These are phyloP conservation scores for Okamejei kenojei DNA, from an alignment of 2,797 vertebrate genomes.

Conservation along the genomic window DNA sequence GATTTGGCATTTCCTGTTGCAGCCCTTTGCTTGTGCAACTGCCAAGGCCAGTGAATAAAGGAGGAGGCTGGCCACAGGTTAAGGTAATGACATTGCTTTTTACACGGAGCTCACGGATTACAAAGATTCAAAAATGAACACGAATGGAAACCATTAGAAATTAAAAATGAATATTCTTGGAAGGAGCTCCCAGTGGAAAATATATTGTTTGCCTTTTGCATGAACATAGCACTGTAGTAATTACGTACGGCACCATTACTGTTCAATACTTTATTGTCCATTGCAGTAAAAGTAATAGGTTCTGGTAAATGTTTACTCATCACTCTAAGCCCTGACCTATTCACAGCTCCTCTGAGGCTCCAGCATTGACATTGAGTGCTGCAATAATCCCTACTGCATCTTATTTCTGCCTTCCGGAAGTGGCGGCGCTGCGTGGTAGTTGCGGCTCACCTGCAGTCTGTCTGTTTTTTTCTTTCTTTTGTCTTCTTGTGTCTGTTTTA, in stretches of 20 bases:
- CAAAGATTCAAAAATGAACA: not conserved
- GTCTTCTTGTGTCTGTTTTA: no score
- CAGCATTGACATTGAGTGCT: not conserved
- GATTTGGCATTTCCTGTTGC: not conserved
- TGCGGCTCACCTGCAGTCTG: no score
- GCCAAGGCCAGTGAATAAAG: not conserved
- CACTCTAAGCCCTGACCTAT: not conserved
- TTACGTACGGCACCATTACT: not conserved
- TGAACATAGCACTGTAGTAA: no score
- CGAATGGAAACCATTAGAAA: not conserved
- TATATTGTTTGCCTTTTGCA: not conserved
- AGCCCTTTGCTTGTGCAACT: not conserved
- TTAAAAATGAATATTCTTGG: not conserved
- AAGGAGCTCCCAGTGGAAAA: not conserved
- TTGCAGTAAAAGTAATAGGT: not conserved
- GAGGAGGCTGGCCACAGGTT: not conserved
- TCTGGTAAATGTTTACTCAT: not conserved
- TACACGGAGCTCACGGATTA: not conserved
- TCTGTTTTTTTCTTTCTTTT: no score
- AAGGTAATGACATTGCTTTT: not conserved
- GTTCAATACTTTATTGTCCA: not conserved
- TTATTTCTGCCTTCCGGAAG: no score
- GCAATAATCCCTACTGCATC: not conserved
- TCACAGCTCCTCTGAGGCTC: not conserved
- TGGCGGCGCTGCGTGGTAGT: no score